These are phyloP conservation scores for Gastracanthus pulcherrimus DNA, from an alignment of 2,888 invertebrate genomes.

Conservation along the genomic window DNA sequence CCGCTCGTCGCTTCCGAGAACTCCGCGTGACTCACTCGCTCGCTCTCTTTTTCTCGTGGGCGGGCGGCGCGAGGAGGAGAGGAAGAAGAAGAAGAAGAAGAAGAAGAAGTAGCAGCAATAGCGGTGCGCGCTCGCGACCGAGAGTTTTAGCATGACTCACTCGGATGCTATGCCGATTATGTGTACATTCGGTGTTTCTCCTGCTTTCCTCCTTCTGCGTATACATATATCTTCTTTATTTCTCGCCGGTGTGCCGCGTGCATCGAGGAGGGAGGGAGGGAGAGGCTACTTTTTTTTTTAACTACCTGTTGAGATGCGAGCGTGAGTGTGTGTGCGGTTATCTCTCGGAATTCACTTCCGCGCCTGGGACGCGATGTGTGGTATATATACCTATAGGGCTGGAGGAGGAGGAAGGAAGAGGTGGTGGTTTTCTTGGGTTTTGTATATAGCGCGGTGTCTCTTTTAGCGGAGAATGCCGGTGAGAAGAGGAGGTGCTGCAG, in stretches of 20 bases:
- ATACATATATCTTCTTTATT: neutral
- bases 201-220: neutral
- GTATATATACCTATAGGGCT: too few relatives aligned
- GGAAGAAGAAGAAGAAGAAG: too few relatives aligned
- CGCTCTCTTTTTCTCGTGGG: slow-evolving; percentile 10
- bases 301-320: slow-evolving; percentile 10
- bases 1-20: slow-evolving; percentile 11
- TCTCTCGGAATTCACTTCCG: slow-evolving; percentile 25
- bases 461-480: neutral
- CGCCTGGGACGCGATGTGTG: too few relatives aligned
- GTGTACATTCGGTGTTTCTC: neutral
- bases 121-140: too few relatives aligned
- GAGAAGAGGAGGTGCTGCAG: neutral
- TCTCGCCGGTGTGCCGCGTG: neutral
- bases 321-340: neutral
- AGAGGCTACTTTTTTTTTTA: neutral
- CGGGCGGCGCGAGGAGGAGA: neutral
- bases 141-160: slow-evolving; percentile 32
- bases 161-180: slow-evolving; percentile 22
- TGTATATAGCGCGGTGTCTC: neutral
- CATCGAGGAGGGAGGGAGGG: neutral
- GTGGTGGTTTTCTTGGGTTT: neutral
- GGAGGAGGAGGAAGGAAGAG: neutral
- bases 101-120: too few relatives aligned
- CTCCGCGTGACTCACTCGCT: slow-evolving; percentile 6